Conservation (phyloP, 2,113 vertebrate genomes). For the Ranitomeya imitator region DNA sequence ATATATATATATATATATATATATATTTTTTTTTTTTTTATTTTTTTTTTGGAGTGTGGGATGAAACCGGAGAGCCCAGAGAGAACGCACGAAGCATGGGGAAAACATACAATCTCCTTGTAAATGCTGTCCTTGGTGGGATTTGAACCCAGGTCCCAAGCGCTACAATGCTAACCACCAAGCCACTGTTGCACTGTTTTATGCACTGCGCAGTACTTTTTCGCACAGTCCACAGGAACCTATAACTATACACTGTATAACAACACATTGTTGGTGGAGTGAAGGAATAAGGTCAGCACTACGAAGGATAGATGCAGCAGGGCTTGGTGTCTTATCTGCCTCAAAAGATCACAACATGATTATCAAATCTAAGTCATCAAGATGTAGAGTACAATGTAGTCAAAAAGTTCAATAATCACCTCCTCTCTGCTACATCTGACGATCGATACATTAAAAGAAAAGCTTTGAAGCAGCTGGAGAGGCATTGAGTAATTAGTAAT, state of each 20-base stretch:
- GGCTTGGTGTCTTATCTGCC: background rate
- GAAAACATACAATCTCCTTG: too few species aligned
- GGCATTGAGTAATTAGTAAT: conserved; percentile 2
- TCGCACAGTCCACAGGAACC: background rate
- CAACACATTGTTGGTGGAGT: background rate
- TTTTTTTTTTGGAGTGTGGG: too few species aligned
- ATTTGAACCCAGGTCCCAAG: too few species aligned
- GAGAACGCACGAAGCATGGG: too few species aligned
- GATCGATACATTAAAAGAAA: conserved; percentile 8
- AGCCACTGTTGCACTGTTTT: background rate
- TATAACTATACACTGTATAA: background rate
- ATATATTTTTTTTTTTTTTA: too few species aligned
- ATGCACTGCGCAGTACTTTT: background rate
- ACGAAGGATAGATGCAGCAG: background rate
- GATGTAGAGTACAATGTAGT: background rate
- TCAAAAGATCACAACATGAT: background rate
- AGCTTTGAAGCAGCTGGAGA: background rate
- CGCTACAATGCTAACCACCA: too few species aligned
- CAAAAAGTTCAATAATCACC: background rate
- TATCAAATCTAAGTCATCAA: background rate
- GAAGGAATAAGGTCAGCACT: background rate
- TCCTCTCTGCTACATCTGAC: background rate
- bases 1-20: too few species aligned
- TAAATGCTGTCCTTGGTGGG: too few species aligned
- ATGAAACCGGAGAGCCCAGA: too few species aligned